These are phyloP conservation scores for Eriocheir sinensis DNA, from an alignment of 1,140 invertebrate species.

Conservation along the genomic window DNA sequence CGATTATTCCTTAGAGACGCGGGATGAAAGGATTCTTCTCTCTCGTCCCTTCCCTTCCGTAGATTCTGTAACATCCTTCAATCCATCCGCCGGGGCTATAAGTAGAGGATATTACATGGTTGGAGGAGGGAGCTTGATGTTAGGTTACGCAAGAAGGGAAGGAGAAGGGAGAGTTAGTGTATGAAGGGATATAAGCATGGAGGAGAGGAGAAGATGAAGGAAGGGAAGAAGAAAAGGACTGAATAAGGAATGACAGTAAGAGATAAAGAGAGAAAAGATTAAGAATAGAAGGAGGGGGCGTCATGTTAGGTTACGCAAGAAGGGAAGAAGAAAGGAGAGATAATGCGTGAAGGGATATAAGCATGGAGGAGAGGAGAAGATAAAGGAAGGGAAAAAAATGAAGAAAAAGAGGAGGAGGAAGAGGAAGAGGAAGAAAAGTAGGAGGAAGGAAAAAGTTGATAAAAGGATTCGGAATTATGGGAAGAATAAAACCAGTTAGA, in stretches of 20 bases:
- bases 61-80: not conserved
- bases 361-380: not conserved
- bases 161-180: too few species aligned
- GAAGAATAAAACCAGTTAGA: too few species aligned
- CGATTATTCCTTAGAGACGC: too few species aligned
- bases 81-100: not conserved
- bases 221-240: not conserved
- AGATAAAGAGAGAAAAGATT: not conserved
- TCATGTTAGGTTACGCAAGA: not conserved
- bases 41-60: not conserved
- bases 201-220: not conserved
- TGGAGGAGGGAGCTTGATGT: not conserved
- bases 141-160: not conserved
- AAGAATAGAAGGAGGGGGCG: not conserved
- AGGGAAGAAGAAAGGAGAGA: too few species aligned
- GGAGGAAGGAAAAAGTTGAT: not conserved
- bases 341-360: not conserved
- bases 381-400: not conserved
- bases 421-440: not conserved
- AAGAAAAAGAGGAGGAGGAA: not conserved
- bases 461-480: not conserved
- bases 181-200: not conserved
- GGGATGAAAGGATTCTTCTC: not conserved
- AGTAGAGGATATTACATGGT: not conserved
- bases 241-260: too few species aligned